phyloP scores from a whole-genome alignment of 1,140 invertebrate species.

The Mercenaria mercenaria region DNA sequence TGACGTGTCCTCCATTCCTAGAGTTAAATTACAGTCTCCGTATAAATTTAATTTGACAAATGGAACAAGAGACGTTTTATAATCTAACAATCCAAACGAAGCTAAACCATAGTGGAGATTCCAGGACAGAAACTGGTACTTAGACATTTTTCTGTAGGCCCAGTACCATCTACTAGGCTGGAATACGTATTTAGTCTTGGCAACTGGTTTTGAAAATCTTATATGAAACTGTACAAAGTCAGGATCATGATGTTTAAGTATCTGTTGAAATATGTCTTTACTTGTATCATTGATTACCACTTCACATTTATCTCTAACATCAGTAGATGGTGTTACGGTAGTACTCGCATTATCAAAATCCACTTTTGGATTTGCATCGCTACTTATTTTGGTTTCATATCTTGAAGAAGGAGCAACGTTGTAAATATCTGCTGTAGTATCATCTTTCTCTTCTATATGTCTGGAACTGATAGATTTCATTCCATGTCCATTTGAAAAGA shows the following conservation, averaged over 20 bases:
- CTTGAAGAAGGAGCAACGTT: too few species aligned
- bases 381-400: too few species aligned
- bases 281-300: not conserved
- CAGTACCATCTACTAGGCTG: slow-evolving; percentile 7
- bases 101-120: not conserved
- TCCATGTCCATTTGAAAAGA: too few species aligned
- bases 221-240: not conserved
- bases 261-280: not conserved
- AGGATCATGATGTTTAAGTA: not conserved
- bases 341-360: too few species aligned
- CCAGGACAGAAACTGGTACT: not conserved
- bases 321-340: not conserved
- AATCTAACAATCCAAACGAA: slow-evolving; percentile 23
- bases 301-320: not conserved
- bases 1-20: not conserved
- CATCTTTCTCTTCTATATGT: too few species aligned
- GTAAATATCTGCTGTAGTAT: too few species aligned
- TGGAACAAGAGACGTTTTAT: not conserved
- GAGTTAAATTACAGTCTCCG: not conserved
- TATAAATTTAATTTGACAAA: not conserved
- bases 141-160: not conserved
- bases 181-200: not conserved
- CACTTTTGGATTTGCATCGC: too few species aligned
- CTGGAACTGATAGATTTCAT: too few species aligned
- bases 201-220: not conserved